Evolutionary conservation across 2,113 vertebrate genomes (phyloP), one percentile per base, ranked within the genome.

Genomic region (Theropithecus gelada): DNA sequence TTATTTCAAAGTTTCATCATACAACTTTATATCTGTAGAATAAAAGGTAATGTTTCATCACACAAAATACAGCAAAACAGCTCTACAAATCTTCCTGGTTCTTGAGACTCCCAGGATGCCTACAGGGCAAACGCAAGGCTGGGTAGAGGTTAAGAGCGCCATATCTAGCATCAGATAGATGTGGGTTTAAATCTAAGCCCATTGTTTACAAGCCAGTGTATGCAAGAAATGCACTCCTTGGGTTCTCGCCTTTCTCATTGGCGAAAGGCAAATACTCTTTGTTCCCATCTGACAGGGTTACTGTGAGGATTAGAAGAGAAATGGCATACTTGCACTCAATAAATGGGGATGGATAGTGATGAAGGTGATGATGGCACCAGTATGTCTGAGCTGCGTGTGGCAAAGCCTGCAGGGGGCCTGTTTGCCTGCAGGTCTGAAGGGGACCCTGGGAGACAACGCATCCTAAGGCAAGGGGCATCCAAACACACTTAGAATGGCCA

Each of bases 181-280:
- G 2, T 27, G 5, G 17, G 25, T 59, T 88, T 38, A 23, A 75
- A 75, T 23, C 38, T 81, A 64, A 76, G 70, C 30, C 40, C 40
- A 8, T 10, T 16, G 18, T 38, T 43, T 45, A 25, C 5, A 30
- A 92, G 64, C 79, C 55, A 76, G 40, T 70, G 20, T 66, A 30
- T 25, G 48, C 50, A 1, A 55, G 20, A 18, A 8, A 18, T 20
- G 35, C 5, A 45, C 35, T 18, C 45, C 66, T 22, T 0, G 0
- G 3, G 40, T 14, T 35, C 70, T 88, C 1, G 0, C 35, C 30
- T 89, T 68, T 4, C n/a, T 55, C 73, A 8, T 1, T 45, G 18
- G 23, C 35, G 30, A 66, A 61, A 40, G 59, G 38, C 38, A 78
- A 43, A 66, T 35, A 30, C 25, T 32, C 70, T 12, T 2, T 14